A percentile compares a stretch with the other conserved stretches of the same genome.
Evolutionary conservation across 92 coral and sea anemone genomes (phyloP).

Genomic region (Parazoanthus atlanticus): DNA sequence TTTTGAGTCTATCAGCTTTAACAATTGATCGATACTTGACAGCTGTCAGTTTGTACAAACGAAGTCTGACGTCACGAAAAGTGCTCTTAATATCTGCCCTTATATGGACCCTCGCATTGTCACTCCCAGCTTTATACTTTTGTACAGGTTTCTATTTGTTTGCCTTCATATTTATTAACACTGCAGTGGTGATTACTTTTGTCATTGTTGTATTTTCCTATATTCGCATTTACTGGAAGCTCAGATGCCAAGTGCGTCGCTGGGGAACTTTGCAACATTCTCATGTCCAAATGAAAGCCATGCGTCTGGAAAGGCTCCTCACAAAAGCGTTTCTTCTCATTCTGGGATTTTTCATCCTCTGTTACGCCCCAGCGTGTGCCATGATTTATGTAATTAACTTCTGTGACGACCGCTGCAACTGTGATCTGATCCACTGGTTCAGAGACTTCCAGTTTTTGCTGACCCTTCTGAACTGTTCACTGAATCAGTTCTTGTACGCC

Average conservation of each 20-base stretch:
- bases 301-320: slow-evolving; percentile 59
- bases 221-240: slow-evolving; percentile 71
- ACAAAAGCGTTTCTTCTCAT: slow-evolving; percentile 66
- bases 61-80: slow-evolving; percentile 50
- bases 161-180: slow-evolving; percentile 79
- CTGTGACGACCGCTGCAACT: slow-evolving; percentile 58
- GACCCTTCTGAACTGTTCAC: slow-evolving; percentile 75
- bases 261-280: slow-evolving; percentile 66
- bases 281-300: slow-evolving; percentile 58
- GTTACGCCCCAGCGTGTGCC: slow-evolving; percentile 70
- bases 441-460: slow-evolving; percentile 73
- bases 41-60: slow-evolving; percentile 69
- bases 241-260: slow-evolving; percentile 68
- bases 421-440: slow-evolving; percentile 73
- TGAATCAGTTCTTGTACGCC: slow-evolving; percentile 82
- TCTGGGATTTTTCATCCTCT: slow-evolving; percentile 64
- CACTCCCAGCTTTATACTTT: slow-evolving; percentile 67
- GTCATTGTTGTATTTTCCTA: slow-evolving; percentile 68
- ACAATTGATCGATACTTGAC: slow-evolving; percentile 84
- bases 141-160: slow-evolving; percentile 68
- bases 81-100: slow-evolving; percentile 43
- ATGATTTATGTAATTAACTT: slow-evolving; percentile 75
- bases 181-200: slow-evolving; percentile 64
- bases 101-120: slow-evolving; percentile 59
- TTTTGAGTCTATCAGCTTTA: slow-evolving; percentile 81